These are phyloP conservation scores for Eulemur rubriventer DNA, from an alignment of 2,797 vertebrate species.

Conservation along the genomic window DNA sequence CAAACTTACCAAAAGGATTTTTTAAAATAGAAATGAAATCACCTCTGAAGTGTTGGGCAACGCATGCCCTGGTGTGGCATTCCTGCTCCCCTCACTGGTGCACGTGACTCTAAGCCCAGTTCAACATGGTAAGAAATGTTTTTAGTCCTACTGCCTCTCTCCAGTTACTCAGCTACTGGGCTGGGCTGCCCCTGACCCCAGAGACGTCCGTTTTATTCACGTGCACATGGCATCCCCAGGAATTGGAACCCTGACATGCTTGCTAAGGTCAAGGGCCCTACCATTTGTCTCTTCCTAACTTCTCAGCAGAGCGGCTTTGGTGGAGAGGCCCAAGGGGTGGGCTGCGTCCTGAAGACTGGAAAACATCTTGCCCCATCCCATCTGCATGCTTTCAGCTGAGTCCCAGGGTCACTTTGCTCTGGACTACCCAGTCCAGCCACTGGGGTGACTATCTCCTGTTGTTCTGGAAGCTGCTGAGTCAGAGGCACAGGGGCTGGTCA, in stretches of 20 bases:
- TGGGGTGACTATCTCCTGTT: neutral
- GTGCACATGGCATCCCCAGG: neutral
- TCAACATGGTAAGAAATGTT: neutral
- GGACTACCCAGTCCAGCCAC: neutral
- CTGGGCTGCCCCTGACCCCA: neutral
- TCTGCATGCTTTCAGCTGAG: neutral
- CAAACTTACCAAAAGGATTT: neutral
- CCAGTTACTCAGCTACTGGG: neutral
- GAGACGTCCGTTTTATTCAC: neutral
- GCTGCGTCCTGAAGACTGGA: neutral
- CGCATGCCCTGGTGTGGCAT: no score
- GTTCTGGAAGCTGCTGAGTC: neutral
- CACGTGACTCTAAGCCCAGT: neutral
- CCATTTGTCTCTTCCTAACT: neutral
- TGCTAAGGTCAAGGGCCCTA: neutral
- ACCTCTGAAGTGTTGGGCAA: neutral
- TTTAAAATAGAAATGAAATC: neutral
- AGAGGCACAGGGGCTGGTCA: neutral
- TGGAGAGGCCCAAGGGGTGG: neutral
- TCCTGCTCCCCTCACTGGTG: neutral
- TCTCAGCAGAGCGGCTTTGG: neutral
- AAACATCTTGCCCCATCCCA: neutral
- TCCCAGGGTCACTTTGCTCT: neutral
- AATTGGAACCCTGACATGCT: neutral
- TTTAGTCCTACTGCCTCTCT: neutral